A percentile compares a stretch with the other conserved stretches of the same genome.
phyloP scores from a whole-genome alignment of 1,140 invertebrate genomes.

The Drosophila kikkawai region DNA sequence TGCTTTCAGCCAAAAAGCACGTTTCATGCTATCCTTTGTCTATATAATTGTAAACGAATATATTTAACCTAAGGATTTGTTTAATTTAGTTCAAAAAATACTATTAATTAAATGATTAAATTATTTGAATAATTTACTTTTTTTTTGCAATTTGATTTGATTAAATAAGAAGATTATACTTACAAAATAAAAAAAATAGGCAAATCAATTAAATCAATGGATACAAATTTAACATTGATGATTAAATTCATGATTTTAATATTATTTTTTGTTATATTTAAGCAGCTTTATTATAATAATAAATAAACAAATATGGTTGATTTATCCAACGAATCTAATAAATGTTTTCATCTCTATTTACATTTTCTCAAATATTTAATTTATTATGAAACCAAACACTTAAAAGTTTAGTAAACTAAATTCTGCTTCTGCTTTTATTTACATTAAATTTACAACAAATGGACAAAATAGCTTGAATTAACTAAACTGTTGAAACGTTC shows the following conservation, averaged over 20 bases:
- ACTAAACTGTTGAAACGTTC: neutral
- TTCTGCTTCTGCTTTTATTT: neutral
- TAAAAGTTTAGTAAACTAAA: neutral
- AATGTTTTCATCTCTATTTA: neutral
- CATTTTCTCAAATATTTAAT: neutral
- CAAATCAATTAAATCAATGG: no score
- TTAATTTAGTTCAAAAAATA: neutral
- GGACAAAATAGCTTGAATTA: neutral
- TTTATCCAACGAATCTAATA: neutral
- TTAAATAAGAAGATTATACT: no score
- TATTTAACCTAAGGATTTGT: neutral
- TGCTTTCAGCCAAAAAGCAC: slow-evolving; percentile 6
- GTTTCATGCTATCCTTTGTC: neutral
- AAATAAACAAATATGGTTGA: no score
- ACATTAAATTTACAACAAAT: neutral
- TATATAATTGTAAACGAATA: neutral
- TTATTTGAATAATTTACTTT: neutral
- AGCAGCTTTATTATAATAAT: no score
- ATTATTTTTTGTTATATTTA: neutral
- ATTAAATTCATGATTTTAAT: neutral
- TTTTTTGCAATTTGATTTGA: neutral
- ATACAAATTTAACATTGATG: neutral
- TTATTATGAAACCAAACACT: neutral
- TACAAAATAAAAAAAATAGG: neutral
- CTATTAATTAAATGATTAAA: neutral